Percentiles rank a stretch among this genome's conserved stretches.
phyloP scores from a whole-genome alignment of 2,888 invertebrate species.

The Glaucopsyche alexis region DNA sequence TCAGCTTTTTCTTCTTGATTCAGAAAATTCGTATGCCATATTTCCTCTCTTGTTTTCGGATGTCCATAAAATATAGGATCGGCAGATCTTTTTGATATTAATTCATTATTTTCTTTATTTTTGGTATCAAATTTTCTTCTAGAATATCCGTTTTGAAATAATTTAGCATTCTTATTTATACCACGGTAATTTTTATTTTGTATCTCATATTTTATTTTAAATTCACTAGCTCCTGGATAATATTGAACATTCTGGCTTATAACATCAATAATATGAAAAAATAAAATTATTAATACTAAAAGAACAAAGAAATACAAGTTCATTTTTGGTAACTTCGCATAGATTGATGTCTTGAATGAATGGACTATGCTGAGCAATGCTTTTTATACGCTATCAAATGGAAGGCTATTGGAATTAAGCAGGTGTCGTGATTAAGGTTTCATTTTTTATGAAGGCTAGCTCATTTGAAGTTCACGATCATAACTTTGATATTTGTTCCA shows the following conservation, averaged over 20 bases:
- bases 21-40: constrained; percentile 76
- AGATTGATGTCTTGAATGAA: constrained; percentile 1
- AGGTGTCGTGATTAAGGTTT: constrained; percentile 76
- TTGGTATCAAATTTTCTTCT: constrained; percentile 14
- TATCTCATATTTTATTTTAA: neutral
- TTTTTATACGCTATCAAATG: constrained; percentile 58
- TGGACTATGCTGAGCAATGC: constrained; percentile 24
- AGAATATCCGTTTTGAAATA: constrained; percentile 27
- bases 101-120: constrained; percentile 20
- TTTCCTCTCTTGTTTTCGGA: constrained; percentile 79
- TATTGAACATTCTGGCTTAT: constrained; percentile 19
- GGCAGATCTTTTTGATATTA: constrained; percentile 52
- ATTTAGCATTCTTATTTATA: neutral
- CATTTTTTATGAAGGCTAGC: constrained; percentile 60
- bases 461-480: constrained; percentile 32
- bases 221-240: constrained; percentile 24
- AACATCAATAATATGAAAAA: neutral
- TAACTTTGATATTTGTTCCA: constrained; percentile 27
- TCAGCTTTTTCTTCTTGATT: constrained; percentile 60
- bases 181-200: neutral
- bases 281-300: neutral
- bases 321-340: neutral
- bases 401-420: constrained; percentile 51
- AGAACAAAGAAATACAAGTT: neutral
- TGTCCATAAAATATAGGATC: constrained; percentile 79